Evolutionary conservation across 2,888 invertebrate genomes (phyloP).

Genomic region (Drosophila macrospina): DNA sequence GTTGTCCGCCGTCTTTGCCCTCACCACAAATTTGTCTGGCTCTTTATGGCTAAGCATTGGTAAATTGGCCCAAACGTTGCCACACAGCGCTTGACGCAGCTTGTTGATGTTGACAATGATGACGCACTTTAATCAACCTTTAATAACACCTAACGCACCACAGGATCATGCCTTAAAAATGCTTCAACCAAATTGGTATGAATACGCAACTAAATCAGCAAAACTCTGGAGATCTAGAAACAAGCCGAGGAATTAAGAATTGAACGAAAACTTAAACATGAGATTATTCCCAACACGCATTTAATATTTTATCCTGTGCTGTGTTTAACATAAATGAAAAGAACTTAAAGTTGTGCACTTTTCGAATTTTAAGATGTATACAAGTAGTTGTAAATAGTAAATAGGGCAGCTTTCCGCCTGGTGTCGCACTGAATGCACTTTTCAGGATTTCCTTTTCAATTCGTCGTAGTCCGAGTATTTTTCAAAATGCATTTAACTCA

Average conservation of each 20-base stretch:
- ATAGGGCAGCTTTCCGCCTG: conserved; percentile 14
- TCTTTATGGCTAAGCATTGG: conserved; percentile 56
- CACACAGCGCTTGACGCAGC: conserved; percentile 26
- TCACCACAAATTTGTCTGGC: conserved; percentile 18
- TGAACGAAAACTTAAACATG: too few species aligned
- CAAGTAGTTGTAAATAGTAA: conserved; percentile 7
- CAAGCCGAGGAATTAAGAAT: background rate
- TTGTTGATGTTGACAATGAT: conserved; percentile 36
- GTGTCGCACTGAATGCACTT: conserved; percentile 7
- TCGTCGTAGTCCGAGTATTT: conserved; percentile 52
- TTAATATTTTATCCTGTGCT: too few species aligned
- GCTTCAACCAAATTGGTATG: conserved; percentile 9
- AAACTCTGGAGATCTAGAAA: background rate
- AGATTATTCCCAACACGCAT: too few species aligned
- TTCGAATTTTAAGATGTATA: background rate
- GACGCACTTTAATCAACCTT: conserved; percentile 34
- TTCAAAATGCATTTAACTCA: conserved; percentile 78
- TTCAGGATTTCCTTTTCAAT: conserved; percentile 53
- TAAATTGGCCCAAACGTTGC: conserved; percentile 54
- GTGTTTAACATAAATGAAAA: background rate
- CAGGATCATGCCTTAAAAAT: conserved; percentile 7
- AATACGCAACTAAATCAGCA: background rate
- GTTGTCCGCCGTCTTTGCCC: conserved; percentile 1
- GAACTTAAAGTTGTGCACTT: background rate
- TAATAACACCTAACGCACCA: conserved; percentile 17